These are phyloP conservation scores for Penaeus indicus DNA, from an alignment of 1,140 invertebrate species.

Conservation along the genomic window DNA sequence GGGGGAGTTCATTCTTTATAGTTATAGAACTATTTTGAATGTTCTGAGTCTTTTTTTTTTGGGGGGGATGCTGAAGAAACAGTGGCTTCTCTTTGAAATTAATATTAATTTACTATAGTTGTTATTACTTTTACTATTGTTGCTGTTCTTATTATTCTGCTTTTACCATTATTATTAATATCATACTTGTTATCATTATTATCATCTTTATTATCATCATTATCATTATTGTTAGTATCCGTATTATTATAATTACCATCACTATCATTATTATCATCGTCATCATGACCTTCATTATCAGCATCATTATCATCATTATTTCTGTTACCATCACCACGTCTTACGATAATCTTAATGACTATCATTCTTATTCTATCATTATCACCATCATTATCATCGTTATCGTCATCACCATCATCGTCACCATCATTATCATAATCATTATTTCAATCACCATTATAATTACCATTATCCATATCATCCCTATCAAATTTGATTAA, in stretches of 20 bases:
- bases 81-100: neutral
- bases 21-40: too few relatives aligned
- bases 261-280: neutral
- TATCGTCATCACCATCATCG: too few relatives aligned
- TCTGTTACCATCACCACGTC: neutral
- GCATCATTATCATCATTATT: neutral
- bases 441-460: too few relatives aligned
- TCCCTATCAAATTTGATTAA: too few relatives aligned
- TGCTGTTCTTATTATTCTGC: neutral
- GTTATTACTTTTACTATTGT: neutral
- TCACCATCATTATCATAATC: too few relatives aligned
- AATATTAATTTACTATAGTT: neutral
- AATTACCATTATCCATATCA: too few relatives aligned
- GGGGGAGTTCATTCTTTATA: too few relatives aligned
- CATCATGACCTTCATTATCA: conserved; percentile 1
- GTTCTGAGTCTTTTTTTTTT: neutral
- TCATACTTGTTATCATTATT: neutral
- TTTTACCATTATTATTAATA: neutral
- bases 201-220: neutral
- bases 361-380: too few relatives aligned
- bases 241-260: neutral
- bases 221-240: neutral
- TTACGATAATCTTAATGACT: too few relatives aligned
- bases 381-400: too few relatives aligned
- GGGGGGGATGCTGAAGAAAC: too few relatives aligned